Conservation (phyloP, 2,797 vertebrate genomes). For the Spea hammondii region DNA sequence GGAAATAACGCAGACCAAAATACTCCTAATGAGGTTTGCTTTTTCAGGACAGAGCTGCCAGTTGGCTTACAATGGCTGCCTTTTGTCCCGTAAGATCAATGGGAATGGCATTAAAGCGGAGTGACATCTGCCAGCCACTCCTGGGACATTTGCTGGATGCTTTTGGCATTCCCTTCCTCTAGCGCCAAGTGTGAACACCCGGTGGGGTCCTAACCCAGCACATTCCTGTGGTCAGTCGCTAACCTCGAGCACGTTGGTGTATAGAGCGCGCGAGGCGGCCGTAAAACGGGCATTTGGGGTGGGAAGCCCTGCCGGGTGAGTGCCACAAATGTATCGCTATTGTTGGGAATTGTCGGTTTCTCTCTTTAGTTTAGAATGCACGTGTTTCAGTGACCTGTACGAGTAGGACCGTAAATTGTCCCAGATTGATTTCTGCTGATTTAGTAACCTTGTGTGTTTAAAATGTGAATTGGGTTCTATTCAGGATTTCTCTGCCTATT, state of each 20-base stretch:
- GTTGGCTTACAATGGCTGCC: neutral
- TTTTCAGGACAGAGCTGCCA: neutral
- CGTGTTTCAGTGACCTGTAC: too few species aligned
- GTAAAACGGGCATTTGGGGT: too few species aligned
- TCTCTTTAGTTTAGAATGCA: too few species aligned
- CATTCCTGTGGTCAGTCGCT: constrained; percentile 17
- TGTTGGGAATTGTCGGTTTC: too few species aligned
- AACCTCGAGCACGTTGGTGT: neutral
- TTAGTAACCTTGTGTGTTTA: too few species aligned
- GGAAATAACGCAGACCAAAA: neutral
- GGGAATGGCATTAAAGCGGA: constrained; percentile 34
- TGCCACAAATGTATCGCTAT: neutral
- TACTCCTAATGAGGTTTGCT: neutral
- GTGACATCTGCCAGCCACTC: constrained; percentile 37
- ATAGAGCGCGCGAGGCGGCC: too few species aligned
- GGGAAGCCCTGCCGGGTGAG: neutral
- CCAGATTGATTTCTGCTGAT: too few species aligned
- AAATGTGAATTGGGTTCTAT: too few species aligned
- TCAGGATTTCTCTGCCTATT: too few species aligned
- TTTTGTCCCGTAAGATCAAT: constrained; percentile 50
- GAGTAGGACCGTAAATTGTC: too few species aligned
- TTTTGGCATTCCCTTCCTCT: constrained; percentile 7
- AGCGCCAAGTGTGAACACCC: constrained; percentile 1
- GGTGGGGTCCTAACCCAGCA: neutral
- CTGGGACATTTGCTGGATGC: constrained; percentile 16